Conservation (phyloP, 2,888 invertebrate species). For the Ormyrus pomaceus region DNA sequence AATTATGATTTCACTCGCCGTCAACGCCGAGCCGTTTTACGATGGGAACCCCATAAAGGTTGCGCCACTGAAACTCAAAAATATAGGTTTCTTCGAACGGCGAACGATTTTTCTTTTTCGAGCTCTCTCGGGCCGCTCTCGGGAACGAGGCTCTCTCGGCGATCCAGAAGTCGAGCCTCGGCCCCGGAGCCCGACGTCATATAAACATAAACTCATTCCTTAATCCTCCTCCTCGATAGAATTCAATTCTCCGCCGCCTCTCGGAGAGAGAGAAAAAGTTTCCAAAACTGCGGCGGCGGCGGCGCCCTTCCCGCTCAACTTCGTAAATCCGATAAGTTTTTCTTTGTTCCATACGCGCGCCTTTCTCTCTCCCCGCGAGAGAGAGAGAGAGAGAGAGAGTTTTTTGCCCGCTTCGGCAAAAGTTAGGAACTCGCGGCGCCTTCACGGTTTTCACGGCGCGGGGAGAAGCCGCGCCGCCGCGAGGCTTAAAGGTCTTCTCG, state of each 20-base stretch:
- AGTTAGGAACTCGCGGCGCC: neutral
- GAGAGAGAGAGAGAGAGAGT: too few species aligned
- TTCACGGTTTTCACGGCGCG: neutral
- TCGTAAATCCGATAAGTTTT: constrained; percentile 33
- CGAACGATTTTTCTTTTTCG: constrained; percentile 19
- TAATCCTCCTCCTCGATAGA: neutral
- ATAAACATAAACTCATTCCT: neutral
- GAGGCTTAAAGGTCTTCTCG: constrained; percentile 1
- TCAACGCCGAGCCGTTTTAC: constrained; percentile 35
- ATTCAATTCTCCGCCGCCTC: too few species aligned
- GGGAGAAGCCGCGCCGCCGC: neutral
- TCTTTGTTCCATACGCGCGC: constrained; percentile 1
- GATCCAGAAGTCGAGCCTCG: neutral
- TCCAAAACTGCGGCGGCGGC: too few species aligned
- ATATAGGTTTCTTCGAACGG: constrained; percentile 3
- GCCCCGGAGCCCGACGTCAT: too few species aligned
- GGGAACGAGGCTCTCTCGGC: neutral
- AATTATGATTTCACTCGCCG: constrained; percentile 40
- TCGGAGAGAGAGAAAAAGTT: too few species aligned
- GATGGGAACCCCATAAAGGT: constrained; percentile 31
- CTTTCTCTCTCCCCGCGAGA: constrained; percentile 29
- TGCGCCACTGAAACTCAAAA: constrained; percentile 11
- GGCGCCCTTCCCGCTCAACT: neutral
- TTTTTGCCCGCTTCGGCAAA: constrained; percentile 7
- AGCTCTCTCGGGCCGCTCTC: neutral